Evolutionary conservation across 2,113 vertebrate species (phyloP).

Genomic region (Tursiops truncatus): DNA sequence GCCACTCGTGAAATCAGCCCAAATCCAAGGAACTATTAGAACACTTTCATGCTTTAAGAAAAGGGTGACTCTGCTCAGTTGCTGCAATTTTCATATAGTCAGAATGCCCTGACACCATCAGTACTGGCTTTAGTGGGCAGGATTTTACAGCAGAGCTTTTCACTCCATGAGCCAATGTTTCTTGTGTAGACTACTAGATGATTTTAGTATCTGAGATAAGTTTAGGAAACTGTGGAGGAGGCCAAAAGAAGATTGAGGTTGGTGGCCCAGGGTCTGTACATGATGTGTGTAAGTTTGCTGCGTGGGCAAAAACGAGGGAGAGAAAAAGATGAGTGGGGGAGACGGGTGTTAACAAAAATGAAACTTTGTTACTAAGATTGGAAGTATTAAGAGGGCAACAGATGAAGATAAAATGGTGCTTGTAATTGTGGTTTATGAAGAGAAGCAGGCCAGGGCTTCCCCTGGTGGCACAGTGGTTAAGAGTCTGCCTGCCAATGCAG

Average conservation of each 20-base stretch:
- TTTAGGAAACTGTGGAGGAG: neutral
- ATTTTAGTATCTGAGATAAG: neutral
- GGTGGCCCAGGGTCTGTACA: neutral
- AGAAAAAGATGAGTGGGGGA: accelerated
- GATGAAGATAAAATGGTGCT: neutral
- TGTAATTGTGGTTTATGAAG: conserved; percentile 39
- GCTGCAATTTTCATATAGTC: conserved; percentile 35
- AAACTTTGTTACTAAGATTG: neutral
- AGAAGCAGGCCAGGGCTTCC: neutral
- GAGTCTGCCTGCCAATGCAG: no score
- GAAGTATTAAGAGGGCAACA: neutral
- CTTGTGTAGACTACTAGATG: neutral
- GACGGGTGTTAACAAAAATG: neutral
- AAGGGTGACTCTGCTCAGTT: neutral
- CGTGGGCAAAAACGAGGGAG: neutral
- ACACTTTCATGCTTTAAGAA: conserved; percentile 18
- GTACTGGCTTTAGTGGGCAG: neutral
- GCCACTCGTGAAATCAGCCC: conserved; percentile 47
- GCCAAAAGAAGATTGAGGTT: neutral
- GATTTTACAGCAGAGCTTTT: neutral
- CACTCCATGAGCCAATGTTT: neutral
- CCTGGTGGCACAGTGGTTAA: no score
- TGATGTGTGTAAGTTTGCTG: neutral
- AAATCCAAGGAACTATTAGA: conserved; percentile 31
- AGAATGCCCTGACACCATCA: conserved; percentile 15